phyloP scores from a whole-genome alignment of 2,113 vertebrate genomes.

The Diphyllodes magnificus region DNA sequence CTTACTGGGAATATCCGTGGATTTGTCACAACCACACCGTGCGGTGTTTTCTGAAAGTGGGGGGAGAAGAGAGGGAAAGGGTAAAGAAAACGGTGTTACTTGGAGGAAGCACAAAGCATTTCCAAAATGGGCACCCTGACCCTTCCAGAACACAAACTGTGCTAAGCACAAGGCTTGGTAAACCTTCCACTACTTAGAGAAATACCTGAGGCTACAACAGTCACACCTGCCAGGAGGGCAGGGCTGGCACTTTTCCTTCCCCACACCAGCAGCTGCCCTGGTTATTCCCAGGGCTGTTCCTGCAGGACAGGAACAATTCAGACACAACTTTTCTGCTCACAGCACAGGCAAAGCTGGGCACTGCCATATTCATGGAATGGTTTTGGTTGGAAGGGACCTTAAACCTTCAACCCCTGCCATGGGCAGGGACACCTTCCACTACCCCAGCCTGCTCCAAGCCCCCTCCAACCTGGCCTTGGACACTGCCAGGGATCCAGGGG shows the following conservation, averaged over 20 bases:
- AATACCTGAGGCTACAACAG: rapidly evolving
- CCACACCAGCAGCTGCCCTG: background rate
- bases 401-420: background rate
- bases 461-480: rapidly evolving
- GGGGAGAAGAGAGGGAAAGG: background rate
- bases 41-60: background rate
- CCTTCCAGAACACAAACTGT: background rate
- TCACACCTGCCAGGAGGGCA: background rate
- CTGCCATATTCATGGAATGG: too few species aligned
- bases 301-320: background rate
- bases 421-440: background rate
- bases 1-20: constrained; percentile 48
- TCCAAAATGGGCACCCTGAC: rapidly evolving
- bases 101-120: background rate
- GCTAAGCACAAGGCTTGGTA: rapidly evolving
- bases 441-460: rapidly evolving
- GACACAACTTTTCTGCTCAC: background rate
- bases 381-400: background rate
- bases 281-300: background rate
- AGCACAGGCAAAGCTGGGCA: background rate
- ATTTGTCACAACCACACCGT: background rate
- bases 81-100: background rate
- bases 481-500: background rate
- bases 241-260: background rate
- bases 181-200: background rate